Conservation (phyloP, 2,797 vertebrate genomes). For the Rhincodon typus region DNA sequence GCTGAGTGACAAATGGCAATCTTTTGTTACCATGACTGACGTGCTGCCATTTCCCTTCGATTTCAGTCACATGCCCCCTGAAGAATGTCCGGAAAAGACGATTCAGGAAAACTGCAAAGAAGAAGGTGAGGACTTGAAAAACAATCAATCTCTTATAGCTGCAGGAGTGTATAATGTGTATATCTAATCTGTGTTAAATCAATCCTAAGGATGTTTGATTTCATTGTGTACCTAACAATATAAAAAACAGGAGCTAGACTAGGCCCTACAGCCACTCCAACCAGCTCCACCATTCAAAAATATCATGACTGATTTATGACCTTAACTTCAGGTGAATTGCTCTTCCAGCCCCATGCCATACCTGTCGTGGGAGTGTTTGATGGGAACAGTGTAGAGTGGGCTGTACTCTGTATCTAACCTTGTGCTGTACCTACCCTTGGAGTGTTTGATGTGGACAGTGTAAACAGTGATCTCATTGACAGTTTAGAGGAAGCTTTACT, state of each 20-base stretch:
- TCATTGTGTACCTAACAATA: too few relatives aligned
- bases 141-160: neutral
- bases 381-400: neutral
- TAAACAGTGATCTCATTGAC: neutral
- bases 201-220: neutral
- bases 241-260: too few relatives aligned
- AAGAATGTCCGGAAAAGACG: constrained; percentile 89
- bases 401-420: neutral
- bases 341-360: too few relatives aligned
- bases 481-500: neutral
- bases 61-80: constrained; percentile 81
- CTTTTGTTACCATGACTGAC: neutral
- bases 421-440: neutral
- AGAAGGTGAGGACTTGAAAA: constrained; percentile 66
- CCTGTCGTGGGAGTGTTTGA: neutral
- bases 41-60: constrained; percentile 39
- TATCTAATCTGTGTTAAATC: neutral
- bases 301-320: too few relatives aligned
- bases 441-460: neutral
- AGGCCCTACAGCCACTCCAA: too few relatives aligned
- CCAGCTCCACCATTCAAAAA: too few relatives aligned
- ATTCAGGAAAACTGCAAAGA: constrained; percentile 84
- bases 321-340: too few relatives aligned
- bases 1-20: neutral
- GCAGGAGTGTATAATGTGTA: neutral